phyloP scores from a whole-genome alignment of 2,797 vertebrate genomes.

The Sternotherus odoratus region DNA sequence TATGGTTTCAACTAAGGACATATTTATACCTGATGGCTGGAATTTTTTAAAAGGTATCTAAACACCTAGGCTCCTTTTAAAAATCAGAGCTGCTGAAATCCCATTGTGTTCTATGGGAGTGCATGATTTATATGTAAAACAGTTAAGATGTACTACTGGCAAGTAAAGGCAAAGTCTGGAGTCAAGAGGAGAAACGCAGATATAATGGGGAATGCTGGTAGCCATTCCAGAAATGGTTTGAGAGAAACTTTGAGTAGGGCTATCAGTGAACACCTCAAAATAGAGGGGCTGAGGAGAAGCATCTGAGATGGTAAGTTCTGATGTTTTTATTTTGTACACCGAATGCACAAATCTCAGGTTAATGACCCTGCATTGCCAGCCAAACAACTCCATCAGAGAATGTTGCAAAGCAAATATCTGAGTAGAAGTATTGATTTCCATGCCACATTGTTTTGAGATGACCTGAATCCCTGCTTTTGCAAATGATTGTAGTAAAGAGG shows the following conservation, averaged over 20 bases:
- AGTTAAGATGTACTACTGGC: not conserved
- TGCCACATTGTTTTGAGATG: not conserved
- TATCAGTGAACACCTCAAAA: fast-evolving
- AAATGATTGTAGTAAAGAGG: not conserved
- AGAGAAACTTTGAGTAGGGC: not conserved
- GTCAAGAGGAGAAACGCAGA: not conserved
- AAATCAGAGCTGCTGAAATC: not conserved
- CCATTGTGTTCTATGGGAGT: not conserved
- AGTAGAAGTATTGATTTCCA: not conserved
- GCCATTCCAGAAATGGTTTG: not conserved
- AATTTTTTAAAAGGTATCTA: not conserved
- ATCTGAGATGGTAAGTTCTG: not conserved
- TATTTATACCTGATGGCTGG: not conserved
- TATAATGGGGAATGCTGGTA: not conserved
- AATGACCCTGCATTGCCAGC: not conserved
- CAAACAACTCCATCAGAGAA: not conserved
- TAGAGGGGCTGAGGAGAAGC: not conserved
- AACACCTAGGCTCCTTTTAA: not conserved
- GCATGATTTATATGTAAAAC: not conserved
- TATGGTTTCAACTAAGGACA: not conserved
- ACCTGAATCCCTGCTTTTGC: not conserved
- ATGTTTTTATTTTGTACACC: not conserved
- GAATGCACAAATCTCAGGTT: not conserved
- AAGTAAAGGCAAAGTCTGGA: not conserved
- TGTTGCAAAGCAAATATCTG: not conserved